Conservation (phyloP, 1,140 invertebrate genomes). For the Zaprionus tsacasi region DNA sequence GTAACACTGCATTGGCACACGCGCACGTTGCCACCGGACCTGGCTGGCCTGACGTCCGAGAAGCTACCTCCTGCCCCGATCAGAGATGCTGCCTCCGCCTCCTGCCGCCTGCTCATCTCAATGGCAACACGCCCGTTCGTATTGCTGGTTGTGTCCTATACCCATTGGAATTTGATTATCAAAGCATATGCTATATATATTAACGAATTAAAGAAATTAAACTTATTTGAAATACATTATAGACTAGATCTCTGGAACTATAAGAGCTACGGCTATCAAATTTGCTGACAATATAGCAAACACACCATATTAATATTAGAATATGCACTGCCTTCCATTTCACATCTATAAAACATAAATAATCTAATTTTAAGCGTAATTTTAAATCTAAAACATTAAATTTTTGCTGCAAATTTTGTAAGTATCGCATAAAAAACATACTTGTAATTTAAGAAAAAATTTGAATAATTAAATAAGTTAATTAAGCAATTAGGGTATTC, state of each 20-base stretch:
- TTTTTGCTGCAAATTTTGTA: neutral
- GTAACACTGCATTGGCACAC: slow-evolving; percentile 84
- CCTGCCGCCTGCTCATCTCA: slow-evolving; percentile 36
- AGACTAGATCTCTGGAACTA: neutral
- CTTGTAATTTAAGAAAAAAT: no score
- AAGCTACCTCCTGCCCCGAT: neutral
- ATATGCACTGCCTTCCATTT: no score
- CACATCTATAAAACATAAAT: no score
- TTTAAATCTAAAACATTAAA: neutral
- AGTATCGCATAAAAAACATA: no score
- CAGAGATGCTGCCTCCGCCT: slow-evolving; percentile 19
- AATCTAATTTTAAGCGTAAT: neutral
- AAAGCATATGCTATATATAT: neutral
- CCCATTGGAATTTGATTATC: neutral
- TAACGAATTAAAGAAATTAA: neutral
- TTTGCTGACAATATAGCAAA: no score
- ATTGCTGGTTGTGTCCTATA: slow-evolving; percentile 44
- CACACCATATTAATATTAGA: no score
- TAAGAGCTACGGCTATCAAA: neutral
- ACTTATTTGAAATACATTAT: no score
- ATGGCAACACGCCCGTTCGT: slow-evolving; percentile 14
- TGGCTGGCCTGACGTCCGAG: neutral
- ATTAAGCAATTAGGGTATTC: no score
- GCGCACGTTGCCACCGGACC: slow-evolving; percentile 72
- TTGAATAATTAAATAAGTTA: no score